Percentiles rank a stretch among this genome's conserved stretches.
These are phyloP conservation scores for Vombatus ursinus DNA, from an alignment of 2,113 vertebrate species.

Conservation along the genomic window DNA sequence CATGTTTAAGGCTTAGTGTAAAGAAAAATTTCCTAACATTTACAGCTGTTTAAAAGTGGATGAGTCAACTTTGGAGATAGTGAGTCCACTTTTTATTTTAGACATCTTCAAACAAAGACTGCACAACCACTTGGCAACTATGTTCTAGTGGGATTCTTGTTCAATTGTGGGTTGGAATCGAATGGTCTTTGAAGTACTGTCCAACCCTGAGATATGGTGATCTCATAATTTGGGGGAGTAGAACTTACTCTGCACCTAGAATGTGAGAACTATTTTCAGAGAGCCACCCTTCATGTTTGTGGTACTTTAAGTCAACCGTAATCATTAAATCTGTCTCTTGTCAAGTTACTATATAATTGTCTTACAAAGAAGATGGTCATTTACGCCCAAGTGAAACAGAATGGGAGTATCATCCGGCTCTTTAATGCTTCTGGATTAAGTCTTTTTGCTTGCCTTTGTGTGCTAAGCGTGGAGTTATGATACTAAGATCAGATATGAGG, in stretches of 20 bases:
- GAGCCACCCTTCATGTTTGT: neutral
- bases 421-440: neutral
- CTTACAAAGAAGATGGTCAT: neutral
- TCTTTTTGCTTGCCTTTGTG: neutral
- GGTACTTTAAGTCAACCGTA: neutral
- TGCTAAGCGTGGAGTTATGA: neutral
- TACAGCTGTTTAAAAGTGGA: neutral
- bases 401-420: neutral
- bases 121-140: neutral
- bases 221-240: neutral
- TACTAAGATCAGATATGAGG: neutral
- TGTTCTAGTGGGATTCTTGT: neutral
- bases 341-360: neutral
- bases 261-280: neutral
- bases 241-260: neutral
- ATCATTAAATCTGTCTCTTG: neutral
- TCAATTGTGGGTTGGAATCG: neutral
- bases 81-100: neutral
- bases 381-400: neutral
- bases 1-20: neutral
- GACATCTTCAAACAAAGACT: neutral
- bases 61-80: neutral
- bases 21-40: neutral
- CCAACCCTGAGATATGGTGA: neutral
- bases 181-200: neutral